Base-by-base conservation (phyloP, 1,140 invertebrate species). In the Magallana angulata region DNA sequence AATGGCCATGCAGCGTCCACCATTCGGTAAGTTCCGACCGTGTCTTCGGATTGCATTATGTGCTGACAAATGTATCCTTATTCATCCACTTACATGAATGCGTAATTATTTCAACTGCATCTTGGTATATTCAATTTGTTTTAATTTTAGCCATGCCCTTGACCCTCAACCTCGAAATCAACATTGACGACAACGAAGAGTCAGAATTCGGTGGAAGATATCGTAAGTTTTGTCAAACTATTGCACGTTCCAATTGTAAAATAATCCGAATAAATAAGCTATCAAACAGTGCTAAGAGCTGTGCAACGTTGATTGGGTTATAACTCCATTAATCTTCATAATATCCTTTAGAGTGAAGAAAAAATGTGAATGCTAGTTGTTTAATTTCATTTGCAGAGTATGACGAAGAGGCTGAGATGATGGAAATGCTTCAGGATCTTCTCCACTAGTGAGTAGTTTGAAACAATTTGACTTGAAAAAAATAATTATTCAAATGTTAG, bases 81-180 rank as follows among this genome's bases (percentile, higher is more conserved):
- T 68, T 68, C 24, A 11, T 76, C 4, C 18, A 30, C 9, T 71
- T 36, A 36, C 1, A 1, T 24, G 24, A 36, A 36, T 36, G 5
- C 5, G 1, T 36, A 36, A 36, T 1, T 36, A 36, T 48, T 48
- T 48, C 36, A 48, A 48, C 36, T 5, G 36, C 36, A 48, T 48
- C 36, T 0, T 48, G 36, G 36, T 48, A 48, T 0, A 3, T 48
- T 48, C 36, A 48, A 4, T 48, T 48, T 48, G 36, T 48, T 48
- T 48, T 48, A 48, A 48, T 76, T 76, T 30, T 30, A 76, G 36
- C 60, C n/a, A 60, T 84, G 58, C 83, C 83, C 36, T 60, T 84
- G 83, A 84, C 9, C 24, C 59, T 84, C 12, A 84, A 84, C 83
- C 83, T 84, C 48, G 83, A 84, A 56, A 64, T 84, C 36, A 84